A percentile compares a stretch with the other conserved stretches of the same genome.
Evolutionary conservation across 2,113 vertebrate species (phyloP).

Genomic region (Orientallactaga bullata): DNA sequence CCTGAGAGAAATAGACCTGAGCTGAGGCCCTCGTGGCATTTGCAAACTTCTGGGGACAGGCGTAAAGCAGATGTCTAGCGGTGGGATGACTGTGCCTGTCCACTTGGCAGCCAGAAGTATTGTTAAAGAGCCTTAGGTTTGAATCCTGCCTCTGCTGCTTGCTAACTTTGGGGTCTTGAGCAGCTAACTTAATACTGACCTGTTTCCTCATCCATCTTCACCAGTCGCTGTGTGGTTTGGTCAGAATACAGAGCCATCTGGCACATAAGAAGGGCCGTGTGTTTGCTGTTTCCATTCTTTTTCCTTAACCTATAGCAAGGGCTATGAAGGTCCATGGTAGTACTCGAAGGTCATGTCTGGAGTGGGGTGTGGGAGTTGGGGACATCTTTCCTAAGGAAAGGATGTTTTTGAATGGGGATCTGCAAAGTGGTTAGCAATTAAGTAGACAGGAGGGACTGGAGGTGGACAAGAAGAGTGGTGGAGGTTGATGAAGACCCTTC

Average conservation of each 20-base stretch:
- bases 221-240: neutral
- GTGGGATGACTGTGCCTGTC: neutral
- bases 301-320: neutral
- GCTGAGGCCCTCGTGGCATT: slow-evolving; percentile 1
- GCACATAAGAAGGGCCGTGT: neutral
- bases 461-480: neutral
- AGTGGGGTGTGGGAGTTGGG: too few species aligned
- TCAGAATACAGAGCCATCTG: neutral
- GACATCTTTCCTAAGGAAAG: neutral
- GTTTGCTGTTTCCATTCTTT: neutral
- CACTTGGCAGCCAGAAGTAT: neutral
- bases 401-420: neutral
- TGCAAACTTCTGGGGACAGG: neutral
- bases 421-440: neutral
- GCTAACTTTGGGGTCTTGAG: neutral
- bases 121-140: neutral
- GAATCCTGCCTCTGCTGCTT: neutral
- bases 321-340: neutral
- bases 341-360: neutral
- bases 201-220: neutral
- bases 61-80: neutral
- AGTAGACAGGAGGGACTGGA: neutral
- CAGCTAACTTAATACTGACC: neutral
- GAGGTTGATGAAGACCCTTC: neutral
- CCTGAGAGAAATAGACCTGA: slow-evolving; percentile 33